These are phyloP conservation scores for Opisthograptis luteolata DNA, from an alignment of 2,888 invertebrate species.

Conservation along the genomic window DNA sequence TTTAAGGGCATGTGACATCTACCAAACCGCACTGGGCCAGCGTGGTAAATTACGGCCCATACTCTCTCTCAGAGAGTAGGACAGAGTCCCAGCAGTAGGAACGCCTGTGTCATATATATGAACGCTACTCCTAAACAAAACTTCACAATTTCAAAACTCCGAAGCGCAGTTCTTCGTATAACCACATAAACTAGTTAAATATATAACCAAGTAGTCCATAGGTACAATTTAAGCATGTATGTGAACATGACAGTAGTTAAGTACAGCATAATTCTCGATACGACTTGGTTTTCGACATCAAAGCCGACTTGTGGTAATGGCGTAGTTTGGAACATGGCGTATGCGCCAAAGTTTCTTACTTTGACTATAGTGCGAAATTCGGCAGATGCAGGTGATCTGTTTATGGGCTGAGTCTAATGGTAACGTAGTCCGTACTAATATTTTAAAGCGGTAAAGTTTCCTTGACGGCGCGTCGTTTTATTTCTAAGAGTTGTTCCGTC, in stretches of 20 bases:
- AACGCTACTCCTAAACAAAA: not conserved
- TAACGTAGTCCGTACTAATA: too few species aligned
- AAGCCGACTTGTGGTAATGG: conserved; percentile 20
- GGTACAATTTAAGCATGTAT: not conserved
- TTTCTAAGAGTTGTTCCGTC: too few species aligned
- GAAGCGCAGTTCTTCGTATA: not conserved
- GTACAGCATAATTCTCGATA: conserved; percentile 14
- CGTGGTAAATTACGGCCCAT: too few species aligned
- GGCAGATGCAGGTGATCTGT: not conserved
- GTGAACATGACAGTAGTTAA: conserved; percentile 6
- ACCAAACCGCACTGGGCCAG: too few species aligned
- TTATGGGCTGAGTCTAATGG: not conserved
- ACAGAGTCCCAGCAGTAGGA: too few species aligned
- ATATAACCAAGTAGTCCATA: too few species aligned
- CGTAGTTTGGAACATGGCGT: conserved; percentile 15
- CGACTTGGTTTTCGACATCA: conserved; percentile 19
- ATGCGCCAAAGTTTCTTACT: conserved; percentile 21
- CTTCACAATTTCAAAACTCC: not conserved
- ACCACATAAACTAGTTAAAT: not conserved
- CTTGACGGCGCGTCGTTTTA: too few species aligned
- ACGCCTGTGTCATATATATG: too few species aligned
- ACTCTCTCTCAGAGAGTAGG: too few species aligned
- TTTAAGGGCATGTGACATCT: too few species aligned
- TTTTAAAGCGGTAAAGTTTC: too few species aligned
- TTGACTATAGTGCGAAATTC: conserved; percentile 18